Base-by-base conservation (phyloP, 2,113 vertebrate genomes). In the Semicossyphus pulcher region DNA sequence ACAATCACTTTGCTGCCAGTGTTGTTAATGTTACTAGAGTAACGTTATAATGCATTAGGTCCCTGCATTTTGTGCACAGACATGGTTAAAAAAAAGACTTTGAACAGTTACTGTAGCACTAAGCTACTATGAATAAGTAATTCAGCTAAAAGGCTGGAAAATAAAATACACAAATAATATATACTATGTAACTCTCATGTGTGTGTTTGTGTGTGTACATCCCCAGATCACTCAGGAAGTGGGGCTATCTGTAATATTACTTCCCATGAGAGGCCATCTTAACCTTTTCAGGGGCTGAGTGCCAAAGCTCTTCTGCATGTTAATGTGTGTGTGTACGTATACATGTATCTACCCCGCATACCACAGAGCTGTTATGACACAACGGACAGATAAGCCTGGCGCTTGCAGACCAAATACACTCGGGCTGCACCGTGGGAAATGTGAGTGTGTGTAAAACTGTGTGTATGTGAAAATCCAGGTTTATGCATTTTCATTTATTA, bases 331-430 rank as follows among this genome's bases (percentile, higher is more conserved):
- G 18, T 52, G 23, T 32, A n/a, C 59, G 34, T 15, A 11, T 39
- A 25, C 25, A 44, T n/a, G 37, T 45, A 36, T 54, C 37, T 10
- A 12, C 10, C 18, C 25, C 8, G 7, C 37, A 47, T 28, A 37
- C 42, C 59, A 86, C 23, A 45, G n/a, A 65, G 68, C 76, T 87
- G 62, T 89, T 86, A 77, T 88, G 86, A 84, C 73, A 82, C 25
- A 37, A 78, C 59, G n/a, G 39, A 74, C 31, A 69, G 86, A 90
- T 90, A 92, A 89, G 83, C 67, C 68, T 36, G 58, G 59, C 36
- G 58, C 83, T 88, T 53, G 28, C 76, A 89, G 84, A 81, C 82
- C 78, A 91, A 88, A 89, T 78, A 86, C 66, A 79, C 74, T 72
- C 21, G 18, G 26, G 68, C 36, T 53, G 25, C 39, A 31, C 59